Base-by-base conservation (phyloP, 2,888 invertebrate species). In the Drosophila rubida region DNA sequence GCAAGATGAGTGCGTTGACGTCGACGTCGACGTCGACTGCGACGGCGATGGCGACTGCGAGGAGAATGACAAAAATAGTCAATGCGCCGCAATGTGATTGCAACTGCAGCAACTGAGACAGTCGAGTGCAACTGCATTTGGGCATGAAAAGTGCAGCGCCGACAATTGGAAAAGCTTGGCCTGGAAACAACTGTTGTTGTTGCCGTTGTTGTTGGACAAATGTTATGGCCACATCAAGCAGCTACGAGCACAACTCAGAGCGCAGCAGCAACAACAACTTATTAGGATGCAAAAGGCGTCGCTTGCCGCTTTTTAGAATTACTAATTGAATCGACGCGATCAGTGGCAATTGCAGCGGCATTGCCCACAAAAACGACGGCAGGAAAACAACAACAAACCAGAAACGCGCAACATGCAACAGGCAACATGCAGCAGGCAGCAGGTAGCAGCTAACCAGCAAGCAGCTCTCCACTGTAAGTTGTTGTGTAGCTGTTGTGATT, bases 291-390 rank as follows among this genome's bases (percentile, higher is more conserved):
- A 90, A 87, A 87, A 89, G 80, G 81, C 89, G 84, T 88, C 87
- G 80, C 84, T 78, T 87, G 87, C 78, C 82, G 88, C 91, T 90
- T 90, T 90, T 90, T 82, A 85, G 91, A 91, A 91, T 91, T 88
- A 90, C 90, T 91, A 91, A 91, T 91, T 91, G 91, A 91, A 91
- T 88, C 90, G 90, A 91, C 91, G 91, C 91, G 88, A 89, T 90
- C 87, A 84, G 81, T 77, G 87, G 88, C 82, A 81, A 76, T 80
- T 81, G 81, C 81, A 77, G 76, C 83, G 67, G 83, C 71, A 53
- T 45, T 55, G 53, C 55, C 54, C 65, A 63, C 75, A 63, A 55
- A 49, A 27, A 54, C 60, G 44, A 61, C 30, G 32, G 11, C 32
- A 44, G 23, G 41, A 37, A 49, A 53, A 51, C 60, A 72, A 68